Evolutionary conservation across 2,888 invertebrate species (phyloP), one percentile per base, ranked within the genome.

Genomic region (Sarcophaga carnaria): DNA sequence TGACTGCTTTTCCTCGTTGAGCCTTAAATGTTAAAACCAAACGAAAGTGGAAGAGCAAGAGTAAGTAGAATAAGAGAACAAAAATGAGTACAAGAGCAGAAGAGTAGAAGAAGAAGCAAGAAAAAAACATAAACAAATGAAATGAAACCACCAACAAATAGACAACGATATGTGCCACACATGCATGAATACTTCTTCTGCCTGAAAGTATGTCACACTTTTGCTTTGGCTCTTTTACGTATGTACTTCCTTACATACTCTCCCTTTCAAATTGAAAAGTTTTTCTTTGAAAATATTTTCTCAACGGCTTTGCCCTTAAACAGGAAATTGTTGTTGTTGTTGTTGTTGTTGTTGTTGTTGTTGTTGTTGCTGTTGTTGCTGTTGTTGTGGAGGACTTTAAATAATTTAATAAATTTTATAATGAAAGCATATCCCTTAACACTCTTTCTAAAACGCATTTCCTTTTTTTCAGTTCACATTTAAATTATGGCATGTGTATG

Each of bases 131-230:
- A 2, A 37, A 37, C 37, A 37, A 37, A 37, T 37, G 37, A 37
- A 37, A 37, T 37, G 49, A 71, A 54, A 22, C 49, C 69, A 49
- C 69, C n/a, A 59, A 54, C n/a, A 11, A 54, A 20, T 45, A 20
- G 27, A 6, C 8, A 14, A 11, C 14, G 71, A 49, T 20, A 70
- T 20, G 20, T 54, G 20, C 45, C 37, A 37, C 8, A 37, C 37
- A 37, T 37, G 37, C 37, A 37, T 37, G 37, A 37, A 37, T 37
- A 37, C 37, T 37, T 37, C 37, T 37, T 10, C 37, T 63, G 77
- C 86, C 86, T 77, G 77, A 80, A 86, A 80, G 86, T 86, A 86
- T 86, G 86, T 83, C 86, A 86, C 72, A 77, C 69, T 83, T 83
- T 83, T 74, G 62, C 80, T 83, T 69, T 80, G 69, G 80, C 72